Conservation (phyloP, 2,888 invertebrate genomes). For the Hipparchia semele region DNA sequence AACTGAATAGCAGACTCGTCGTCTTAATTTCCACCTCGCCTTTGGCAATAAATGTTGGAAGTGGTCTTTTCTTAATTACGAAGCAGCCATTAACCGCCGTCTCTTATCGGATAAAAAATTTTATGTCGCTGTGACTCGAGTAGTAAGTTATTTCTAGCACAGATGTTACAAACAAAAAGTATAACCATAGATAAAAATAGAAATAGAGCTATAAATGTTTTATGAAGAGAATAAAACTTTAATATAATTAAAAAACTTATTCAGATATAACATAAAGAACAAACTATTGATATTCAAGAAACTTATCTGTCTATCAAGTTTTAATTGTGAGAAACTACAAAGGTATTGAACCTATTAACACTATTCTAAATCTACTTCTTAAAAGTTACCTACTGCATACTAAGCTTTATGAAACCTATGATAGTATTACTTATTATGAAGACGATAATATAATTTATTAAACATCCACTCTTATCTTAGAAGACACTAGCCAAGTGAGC, state of each 20-base stretch:
- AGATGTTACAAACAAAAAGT: conserved; percentile 57
- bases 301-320: background rate
- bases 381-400: no score
- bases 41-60: conserved; percentile 29
- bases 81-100: conserved; percentile 48
- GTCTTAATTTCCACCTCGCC: conserved; percentile 30
- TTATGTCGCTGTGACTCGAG: conserved; percentile 30
- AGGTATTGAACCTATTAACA: background rate
- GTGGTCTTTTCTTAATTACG: conserved; percentile 34
- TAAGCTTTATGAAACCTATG: background rate
- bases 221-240: background rate
- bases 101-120: conserved; percentile 44
- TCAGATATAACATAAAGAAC: background rate
- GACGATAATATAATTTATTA: conserved; percentile 15
- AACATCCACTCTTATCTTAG: conserved; percentile 9
- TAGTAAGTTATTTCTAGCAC: conserved; percentile 66
- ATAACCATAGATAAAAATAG: conserved; percentile 12
- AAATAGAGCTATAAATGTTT: conserved; percentile 11
- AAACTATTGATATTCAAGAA: background rate
- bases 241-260: background rate
- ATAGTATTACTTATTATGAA: background rate
- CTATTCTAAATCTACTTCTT: background rate
- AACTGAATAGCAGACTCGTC: conserved; percentile 20
- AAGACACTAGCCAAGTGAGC: conserved; percentile 27
- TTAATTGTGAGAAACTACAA: background rate